Base-by-base conservation (phyloP, 2,888 invertebrate species). In the Drosophila mulleri region DNA sequence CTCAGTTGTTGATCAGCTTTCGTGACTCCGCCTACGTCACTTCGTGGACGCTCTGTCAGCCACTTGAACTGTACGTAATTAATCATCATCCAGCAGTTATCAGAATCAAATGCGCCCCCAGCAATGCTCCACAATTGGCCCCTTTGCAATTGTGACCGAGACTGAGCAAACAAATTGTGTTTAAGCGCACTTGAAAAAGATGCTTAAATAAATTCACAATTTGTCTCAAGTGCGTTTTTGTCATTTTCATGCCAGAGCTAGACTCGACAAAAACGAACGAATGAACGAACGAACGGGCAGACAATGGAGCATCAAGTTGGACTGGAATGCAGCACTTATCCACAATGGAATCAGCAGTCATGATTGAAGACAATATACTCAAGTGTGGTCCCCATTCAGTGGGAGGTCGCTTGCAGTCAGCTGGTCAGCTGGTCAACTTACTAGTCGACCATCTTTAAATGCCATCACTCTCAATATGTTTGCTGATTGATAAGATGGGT, bases 151-250 rank as follows among this genome's bases (percentile, higher is more conserved):
- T 77, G 74, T 20, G 59, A 57, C 47, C 23, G 39, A 35, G 29
- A 47, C 45, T 72, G 58, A 62, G 69, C 72, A 76, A 75, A 85
- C 80, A 72, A 85, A 85, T 86, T 75, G 87, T 74, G 71, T 67
- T 70, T 78, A 65, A 84, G 82, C 72, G 82, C 72, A 78, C 89
- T 88, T 72, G 73, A 87, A 70, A 72, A 68, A 64, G 76, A 70
- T 79, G 71, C 70, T 78, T 74, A 81, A 89, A 83, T 74, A 75
- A 81, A 90, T 85, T 88, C 86, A 88, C 88, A 89, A 88, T 85
- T 88, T 88, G 88, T 88, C 90, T 88, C 83, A 83, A 88, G 90
- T 83, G 89, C 75, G 80, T 76, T 88, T 82, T 87, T 90, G 89
- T 88, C 89, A 82, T 88, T 89, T 89, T 74, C 75, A 83, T 88